These are phyloP conservation scores for Catocala fraxini DNA, from an alignment of 2,888 invertebrate genomes.

Conservation along the genomic window DNA sequence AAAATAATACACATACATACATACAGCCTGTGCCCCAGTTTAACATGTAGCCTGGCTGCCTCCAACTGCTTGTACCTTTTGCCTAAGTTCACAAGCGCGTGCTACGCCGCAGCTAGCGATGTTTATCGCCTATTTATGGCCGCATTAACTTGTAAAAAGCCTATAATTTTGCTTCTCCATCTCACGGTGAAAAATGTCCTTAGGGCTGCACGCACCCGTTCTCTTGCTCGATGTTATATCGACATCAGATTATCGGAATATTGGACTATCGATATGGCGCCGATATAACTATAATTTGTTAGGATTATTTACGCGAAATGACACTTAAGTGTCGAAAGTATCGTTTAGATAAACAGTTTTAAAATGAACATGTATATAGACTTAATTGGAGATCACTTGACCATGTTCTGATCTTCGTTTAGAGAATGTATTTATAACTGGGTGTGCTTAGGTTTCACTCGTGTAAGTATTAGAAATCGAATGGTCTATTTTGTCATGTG, in stretches of 20 bases:
- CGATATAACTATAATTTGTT: constrained; percentile 43
- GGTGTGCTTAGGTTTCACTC: background rate
- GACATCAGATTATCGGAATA: constrained; percentile 52
- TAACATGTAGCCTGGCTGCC: background rate
- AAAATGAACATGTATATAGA: too few species aligned
- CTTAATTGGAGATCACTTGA: background rate
- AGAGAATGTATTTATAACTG: background rate
- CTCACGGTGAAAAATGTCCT: constrained; percentile 75
- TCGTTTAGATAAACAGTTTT: constrained; percentile 2
- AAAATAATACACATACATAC: too few species aligned
- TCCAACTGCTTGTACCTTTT: constrained; percentile 49
- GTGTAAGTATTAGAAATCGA: constrained; percentile 6
- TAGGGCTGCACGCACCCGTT: constrained; percentile 60
- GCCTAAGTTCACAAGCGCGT: constrained; percentile 62
- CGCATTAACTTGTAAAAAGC: constrained; percentile 80
- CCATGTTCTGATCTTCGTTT: background rate
- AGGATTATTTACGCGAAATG: constrained; percentile 33
- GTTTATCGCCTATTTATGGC: constrained; percentile 80
- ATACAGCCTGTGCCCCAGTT: too few species aligned
- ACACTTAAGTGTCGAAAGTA: constrained; percentile 16
- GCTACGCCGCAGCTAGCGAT: constrained; percentile 68
- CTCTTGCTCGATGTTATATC: constrained; percentile 48
- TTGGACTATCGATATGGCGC: constrained; percentile 38
- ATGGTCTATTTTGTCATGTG: background rate
- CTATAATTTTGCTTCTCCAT: constrained; percentile 75